These are phyloP conservation scores for Hydropsyche betteni DNA, from an alignment of 2,888 invertebrate genomes.

Conservation along the genomic window DNA sequence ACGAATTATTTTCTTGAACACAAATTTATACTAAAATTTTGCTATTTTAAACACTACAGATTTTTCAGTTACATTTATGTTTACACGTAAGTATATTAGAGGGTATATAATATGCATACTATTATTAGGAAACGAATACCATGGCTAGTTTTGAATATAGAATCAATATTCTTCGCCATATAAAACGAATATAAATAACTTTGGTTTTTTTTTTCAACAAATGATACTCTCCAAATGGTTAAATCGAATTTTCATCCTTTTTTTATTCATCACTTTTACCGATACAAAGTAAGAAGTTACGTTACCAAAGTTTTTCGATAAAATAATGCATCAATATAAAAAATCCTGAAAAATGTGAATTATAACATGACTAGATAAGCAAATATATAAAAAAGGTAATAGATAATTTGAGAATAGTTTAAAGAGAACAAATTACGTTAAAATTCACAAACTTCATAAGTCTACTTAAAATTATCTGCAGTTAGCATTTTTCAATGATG, in stretches of 20 bases:
- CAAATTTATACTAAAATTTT: too few species aligned
- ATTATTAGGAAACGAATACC: constrained; percentile 41
- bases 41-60: too few species aligned
- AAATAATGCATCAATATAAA: too few species aligned
- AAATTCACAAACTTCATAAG: constrained; percentile 19
- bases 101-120: too few species aligned
- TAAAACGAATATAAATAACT: constrained; percentile 4
- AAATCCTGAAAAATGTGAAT: too few species aligned
- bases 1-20: too few species aligned
- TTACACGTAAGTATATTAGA: not conserved
- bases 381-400: constrained; percentile 25
- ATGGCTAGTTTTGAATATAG: constrained; percentile 2
- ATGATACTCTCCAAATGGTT: not conserved
- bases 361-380: constrained; percentile 30
- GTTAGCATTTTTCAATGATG: too few species aligned
- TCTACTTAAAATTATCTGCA: constrained; percentile 12
- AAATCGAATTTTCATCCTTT: not conserved
- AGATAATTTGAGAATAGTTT: not conserved
- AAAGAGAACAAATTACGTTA: not conserved
- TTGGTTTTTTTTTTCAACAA: constrained; percentile 3
- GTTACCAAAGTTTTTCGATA: too few species aligned
- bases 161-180: not conserved
- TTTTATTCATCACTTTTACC: not conserved
- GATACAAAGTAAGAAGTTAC: too few species aligned
- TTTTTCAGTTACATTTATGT: not conserved